These are phyloP conservation scores for Pediacus dermestoides DNA, from an alignment of 2,888 invertebrate genomes.

Conservation along the genomic window DNA sequence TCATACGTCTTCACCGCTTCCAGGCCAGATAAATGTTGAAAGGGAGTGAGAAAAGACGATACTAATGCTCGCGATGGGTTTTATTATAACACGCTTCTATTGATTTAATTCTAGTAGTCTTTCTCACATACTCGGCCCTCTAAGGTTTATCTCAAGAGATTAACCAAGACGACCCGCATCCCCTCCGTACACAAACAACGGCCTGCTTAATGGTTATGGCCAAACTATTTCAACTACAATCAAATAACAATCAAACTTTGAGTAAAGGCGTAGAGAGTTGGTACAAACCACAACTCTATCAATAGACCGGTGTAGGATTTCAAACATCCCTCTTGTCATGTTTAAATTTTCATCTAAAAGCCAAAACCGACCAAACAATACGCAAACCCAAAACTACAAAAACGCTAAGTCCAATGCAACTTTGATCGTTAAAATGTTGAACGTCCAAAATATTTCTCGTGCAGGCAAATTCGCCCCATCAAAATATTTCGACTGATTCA, in stretches of 20 bases:
- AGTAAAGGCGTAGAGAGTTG: constrained; percentile 6
- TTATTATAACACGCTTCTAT: constrained; percentile 29
- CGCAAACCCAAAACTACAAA: no score
- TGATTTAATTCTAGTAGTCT: constrained; percentile 22
- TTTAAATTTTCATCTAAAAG: no score
- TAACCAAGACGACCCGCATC: constrained; percentile 20
- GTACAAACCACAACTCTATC: constrained; percentile 9
- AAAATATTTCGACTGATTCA: constrained; percentile 21
- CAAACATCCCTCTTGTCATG: no score
- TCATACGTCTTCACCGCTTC: constrained; percentile 36
- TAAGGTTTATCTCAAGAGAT: constrained; percentile 25
- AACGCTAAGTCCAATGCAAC: no score
- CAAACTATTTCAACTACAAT: constrained; percentile 34
- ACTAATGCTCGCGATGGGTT: constrained; percentile 38
- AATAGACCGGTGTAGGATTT: no score
- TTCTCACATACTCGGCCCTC: constrained; percentile 10
- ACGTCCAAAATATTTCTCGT: no score
- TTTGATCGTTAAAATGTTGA: no score
- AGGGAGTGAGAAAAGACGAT: constrained; percentile 41
- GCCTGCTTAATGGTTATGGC: constrained; percentile 18
- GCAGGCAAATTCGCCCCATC: no score
- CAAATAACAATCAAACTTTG: constrained; percentile 38
- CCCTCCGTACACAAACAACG: constrained; percentile 15
- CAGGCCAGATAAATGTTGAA: constrained; percentile 30
- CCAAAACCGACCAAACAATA: no score